phyloP scores from a whole-genome alignment of 2,113 vertebrate species.

The Phrynocephalus versicolor region DNA sequence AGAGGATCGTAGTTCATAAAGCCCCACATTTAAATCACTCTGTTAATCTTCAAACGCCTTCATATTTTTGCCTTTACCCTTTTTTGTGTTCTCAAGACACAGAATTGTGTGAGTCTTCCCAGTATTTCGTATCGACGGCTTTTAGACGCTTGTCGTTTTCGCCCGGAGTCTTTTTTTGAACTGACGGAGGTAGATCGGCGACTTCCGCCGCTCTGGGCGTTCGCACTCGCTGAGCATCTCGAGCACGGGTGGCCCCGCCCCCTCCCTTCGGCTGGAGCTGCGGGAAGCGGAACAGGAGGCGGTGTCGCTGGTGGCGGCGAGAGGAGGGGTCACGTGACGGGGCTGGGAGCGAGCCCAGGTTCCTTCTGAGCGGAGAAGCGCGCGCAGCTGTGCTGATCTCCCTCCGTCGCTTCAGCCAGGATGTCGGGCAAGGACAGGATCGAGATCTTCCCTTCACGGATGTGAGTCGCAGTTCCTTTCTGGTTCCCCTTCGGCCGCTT shows the following conservation, averaged over 20 bases:
- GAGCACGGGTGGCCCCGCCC: rapidly evolving
- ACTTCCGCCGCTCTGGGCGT: rapidly evolving
- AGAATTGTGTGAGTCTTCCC: not conserved
- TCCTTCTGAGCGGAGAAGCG: not conserved
- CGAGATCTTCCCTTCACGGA: constrained; percentile 95
- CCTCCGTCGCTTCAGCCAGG: constrained; percentile 20
- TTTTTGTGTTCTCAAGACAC: too few species aligned
- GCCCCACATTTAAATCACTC: too few species aligned
- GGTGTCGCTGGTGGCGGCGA: not conserved
- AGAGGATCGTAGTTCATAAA: too few species aligned
- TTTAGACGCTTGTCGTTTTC: not conserved
- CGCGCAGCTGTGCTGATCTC: not conserved
- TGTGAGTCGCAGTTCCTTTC: constrained; percentile 80
- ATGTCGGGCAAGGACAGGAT: constrained; percentile 97
- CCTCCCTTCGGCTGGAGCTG: not conserved
- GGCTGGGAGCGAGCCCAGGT: too few species aligned
- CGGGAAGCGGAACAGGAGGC: not conserved
- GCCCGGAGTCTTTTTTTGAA: too few species aligned
- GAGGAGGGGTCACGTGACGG: not conserved
- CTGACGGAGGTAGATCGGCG: not conserved
- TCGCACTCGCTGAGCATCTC: rapidly evolving
- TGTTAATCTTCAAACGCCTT: too few species aligned
- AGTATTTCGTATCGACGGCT: not conserved
- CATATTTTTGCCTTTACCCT: too few species aligned
- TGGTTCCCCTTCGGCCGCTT: not conserved